These are phyloP conservation scores for Elachura formosa DNA, from an alignment of 2,113 vertebrate genomes.

Conservation along the genomic window DNA sequence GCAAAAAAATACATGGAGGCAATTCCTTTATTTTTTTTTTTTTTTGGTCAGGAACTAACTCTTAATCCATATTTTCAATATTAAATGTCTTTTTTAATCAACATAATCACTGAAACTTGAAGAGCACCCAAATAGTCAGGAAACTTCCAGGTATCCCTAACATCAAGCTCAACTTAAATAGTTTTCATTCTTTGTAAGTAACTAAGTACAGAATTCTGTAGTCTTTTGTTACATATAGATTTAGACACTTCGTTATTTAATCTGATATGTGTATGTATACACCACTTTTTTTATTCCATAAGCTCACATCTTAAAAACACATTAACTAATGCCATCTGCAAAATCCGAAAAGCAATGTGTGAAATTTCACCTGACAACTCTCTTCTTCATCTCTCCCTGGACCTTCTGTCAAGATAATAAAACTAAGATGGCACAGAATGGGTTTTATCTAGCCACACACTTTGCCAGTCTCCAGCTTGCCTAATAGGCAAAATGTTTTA, in stretches of 20 bases:
- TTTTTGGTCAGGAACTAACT: not conserved
- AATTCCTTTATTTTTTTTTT: not conserved
- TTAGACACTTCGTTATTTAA: not conserved
- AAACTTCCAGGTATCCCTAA: not conserved
- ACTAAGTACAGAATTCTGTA: not conserved
- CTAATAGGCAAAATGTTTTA: not conserved
- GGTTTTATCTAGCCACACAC: not conserved
- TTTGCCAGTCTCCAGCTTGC: not conserved
- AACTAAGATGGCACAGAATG: not conserved
- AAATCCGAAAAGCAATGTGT: not conserved
- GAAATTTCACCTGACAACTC: not conserved
- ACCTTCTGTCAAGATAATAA: not conserved
- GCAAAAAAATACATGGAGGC: not conserved
- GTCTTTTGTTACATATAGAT: not conserved
- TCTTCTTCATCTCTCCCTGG: not conserved
- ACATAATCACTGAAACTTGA: not conserved
- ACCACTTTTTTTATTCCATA: not conserved
- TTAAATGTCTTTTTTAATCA: not conserved
- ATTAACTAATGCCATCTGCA: not conserved
- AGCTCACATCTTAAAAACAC: not conserved
- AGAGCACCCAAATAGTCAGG: not conserved
- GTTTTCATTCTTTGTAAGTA: not conserved
- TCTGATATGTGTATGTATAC: not conserved
- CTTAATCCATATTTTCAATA: not conserved
- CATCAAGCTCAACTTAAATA: not conserved